These are phyloP conservation scores for Elegia similella DNA, from an alignment of 2,888 invertebrate genomes.

Conservation along the genomic window DNA sequence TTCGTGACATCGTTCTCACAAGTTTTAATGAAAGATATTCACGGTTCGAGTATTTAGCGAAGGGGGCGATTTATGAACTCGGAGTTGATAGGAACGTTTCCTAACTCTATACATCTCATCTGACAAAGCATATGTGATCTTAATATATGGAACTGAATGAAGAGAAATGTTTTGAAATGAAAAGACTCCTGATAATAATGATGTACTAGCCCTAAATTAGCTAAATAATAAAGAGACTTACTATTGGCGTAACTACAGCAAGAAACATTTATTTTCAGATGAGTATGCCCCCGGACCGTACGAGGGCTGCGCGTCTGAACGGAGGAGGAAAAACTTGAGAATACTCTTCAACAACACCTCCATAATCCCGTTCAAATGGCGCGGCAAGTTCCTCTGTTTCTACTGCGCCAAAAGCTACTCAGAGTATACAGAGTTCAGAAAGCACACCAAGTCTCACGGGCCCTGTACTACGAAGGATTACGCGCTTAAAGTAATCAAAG, in stretches of 20 bases:
- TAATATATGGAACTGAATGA: too few relatives aligned
- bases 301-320: slow-evolving; percentile 53
- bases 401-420: slow-evolving; percentile 57
- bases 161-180: too few relatives aligned
- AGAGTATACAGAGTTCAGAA: slow-evolving; percentile 56
- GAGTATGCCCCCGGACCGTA: slow-evolving; percentile 47
- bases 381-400: slow-evolving; percentile 62
- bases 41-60: too few relatives aligned
- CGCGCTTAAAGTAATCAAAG: slow-evolving; percentile 52
- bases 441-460: slow-evolving; percentile 61
- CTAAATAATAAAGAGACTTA: slow-evolving; percentile 17
- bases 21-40: too few relatives aligned
- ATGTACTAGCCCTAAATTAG: not conserved
- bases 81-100: too few relatives aligned
- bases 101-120: too few relatives aligned
- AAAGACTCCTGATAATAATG: too few relatives aligned
- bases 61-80: too few relatives aligned
- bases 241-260: slow-evolving; percentile 45
- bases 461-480: slow-evolving; percentile 51
- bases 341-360: slow-evolving; percentile 67
- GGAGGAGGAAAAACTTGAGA: slow-evolving; percentile 64
- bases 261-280: slow-evolving; percentile 71
- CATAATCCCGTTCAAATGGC: slow-evolving; percentile 70
- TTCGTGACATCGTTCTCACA: too few relatives aligned
- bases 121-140: too few relatives aligned